phyloP scores from a whole-genome alignment of 1,140 invertebrate genomes.

The Drosophila pseudoananassae region DNA sequence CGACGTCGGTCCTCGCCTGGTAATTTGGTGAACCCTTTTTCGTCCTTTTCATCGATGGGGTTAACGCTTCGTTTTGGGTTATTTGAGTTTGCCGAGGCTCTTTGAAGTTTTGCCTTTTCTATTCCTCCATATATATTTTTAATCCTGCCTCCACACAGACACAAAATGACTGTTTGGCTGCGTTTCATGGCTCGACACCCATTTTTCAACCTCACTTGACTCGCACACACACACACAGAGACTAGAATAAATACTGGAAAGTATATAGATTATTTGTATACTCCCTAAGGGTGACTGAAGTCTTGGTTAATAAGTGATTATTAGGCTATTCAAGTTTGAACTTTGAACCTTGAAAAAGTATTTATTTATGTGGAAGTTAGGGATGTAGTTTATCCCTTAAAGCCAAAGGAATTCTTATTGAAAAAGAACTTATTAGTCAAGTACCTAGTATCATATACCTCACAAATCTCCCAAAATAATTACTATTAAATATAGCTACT shows the following conservation, averaged over 20 bases:
- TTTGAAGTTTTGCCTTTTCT: slow-evolving; percentile 40
- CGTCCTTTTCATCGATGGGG: slow-evolving; percentile 13
- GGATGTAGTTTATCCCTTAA: too few species aligned
- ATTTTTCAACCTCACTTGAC: slow-evolving; percentile 52
- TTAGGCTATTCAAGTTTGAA: background rate
- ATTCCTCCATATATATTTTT: slow-evolving; percentile 7
- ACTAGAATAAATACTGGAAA: background rate
- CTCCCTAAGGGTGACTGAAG: background rate
- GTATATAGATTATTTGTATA: background rate
- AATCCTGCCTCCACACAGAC: slow-evolving; percentile 30
- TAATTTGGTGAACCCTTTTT: slow-evolving; percentile 75
- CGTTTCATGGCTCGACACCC: slow-evolving; percentile 78
- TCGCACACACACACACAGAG: slow-evolving; percentile 9
- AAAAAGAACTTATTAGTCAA: too few species aligned
- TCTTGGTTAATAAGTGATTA: background rate
- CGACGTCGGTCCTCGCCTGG: slow-evolving; percentile 49
- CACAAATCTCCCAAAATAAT: too few species aligned
- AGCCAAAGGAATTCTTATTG: too few species aligned
- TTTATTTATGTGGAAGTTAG: too few species aligned
- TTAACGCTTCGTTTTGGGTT: slow-evolving; percentile 19
- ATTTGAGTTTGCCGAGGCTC: slow-evolving; percentile 50
- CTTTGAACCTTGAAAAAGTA: background rate
- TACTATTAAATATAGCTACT: too few species aligned
- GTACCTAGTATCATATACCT: too few species aligned
- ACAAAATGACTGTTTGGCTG: slow-evolving; percentile 75